A percentile compares a stretch with the other conserved stretches of the same genome.
Conservation (phyloP, 1,140 invertebrate species). For the Brachionus calyciflorus region DNA sequence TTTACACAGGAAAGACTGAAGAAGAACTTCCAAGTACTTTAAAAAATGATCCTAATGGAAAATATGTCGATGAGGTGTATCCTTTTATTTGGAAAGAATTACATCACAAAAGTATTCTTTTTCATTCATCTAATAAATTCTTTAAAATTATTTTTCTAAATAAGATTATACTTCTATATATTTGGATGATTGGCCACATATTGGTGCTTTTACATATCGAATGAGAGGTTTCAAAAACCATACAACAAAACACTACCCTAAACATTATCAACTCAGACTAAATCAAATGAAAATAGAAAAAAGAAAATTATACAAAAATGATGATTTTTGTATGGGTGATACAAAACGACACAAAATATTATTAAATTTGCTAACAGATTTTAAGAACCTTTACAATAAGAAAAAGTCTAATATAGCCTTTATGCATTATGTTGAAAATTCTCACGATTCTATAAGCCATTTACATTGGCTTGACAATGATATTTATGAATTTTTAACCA, state of each 20-base stretch:
- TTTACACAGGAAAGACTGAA: slow-evolving; percentile 80
- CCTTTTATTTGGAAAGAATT: slow-evolving; percentile 64
- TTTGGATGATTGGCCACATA: slow-evolving; percentile 77
- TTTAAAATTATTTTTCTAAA: background rate
- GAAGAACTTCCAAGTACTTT: slow-evolving; percentile 79
- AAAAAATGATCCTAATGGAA: slow-evolving; percentile 68
- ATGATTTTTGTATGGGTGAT: slow-evolving; percentile 70
- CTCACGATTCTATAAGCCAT: slow-evolving; percentile 49
- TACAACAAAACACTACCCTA: slow-evolving; percentile 85
- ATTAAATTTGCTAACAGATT: slow-evolving; percentile 67
- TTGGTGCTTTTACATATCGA: slow-evolving; percentile 85
- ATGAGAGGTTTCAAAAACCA: slow-evolving; percentile 78
- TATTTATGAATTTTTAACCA: slow-evolving; percentile 48
- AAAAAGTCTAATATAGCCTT: slow-evolving; percentile 52
- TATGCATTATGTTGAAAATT: slow-evolving; percentile 48
- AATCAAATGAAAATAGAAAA: slow-evolving; percentile 57
- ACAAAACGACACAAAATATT: slow-evolving; percentile 71
- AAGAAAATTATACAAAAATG: background rate
- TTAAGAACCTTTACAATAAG: slow-evolving; percentile 66
- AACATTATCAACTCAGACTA: slow-evolving; percentile 71
- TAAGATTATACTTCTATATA: slow-evolving; percentile 72
- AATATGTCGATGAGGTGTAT: slow-evolving; percentile 70
- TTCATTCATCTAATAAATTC: background rate
- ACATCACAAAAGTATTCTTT: slow-evolving; percentile 49
- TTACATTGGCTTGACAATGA: slow-evolving; percentile 49